These are phyloP conservation scores for Melanotus villosus DNA, from an alignment of 2,888 invertebrate species.

Conservation along the genomic window DNA sequence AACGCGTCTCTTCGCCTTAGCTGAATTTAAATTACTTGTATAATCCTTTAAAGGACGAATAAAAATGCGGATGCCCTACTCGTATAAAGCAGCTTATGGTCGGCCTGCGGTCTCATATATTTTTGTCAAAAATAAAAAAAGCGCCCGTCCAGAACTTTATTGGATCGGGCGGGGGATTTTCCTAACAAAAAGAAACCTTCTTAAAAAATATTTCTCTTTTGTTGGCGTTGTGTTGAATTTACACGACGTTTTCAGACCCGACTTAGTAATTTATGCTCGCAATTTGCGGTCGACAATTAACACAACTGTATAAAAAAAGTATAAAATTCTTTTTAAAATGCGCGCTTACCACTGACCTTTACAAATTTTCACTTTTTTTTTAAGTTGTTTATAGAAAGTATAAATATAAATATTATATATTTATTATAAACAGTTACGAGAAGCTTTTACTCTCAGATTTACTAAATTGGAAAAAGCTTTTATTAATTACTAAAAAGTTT, in stretches of 20 bases:
- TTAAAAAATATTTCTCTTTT: constrained; percentile 32
- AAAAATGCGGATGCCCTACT: constrained; percentile 57
- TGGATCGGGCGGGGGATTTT: constrained; percentile 32
- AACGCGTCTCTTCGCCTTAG: constrained; percentile 67
- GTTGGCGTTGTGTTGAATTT: constrained; percentile 27
- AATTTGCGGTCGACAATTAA: constrained; percentile 27
- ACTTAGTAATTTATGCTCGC: constrained; percentile 26
- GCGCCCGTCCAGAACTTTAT: constrained; percentile 29
- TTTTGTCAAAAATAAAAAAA: constrained; percentile 41
- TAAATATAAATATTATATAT: no score
- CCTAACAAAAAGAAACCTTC: constrained; percentile 29
- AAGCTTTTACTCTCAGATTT: no score
- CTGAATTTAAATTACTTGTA: constrained; percentile 68
- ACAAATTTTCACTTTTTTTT: no score
- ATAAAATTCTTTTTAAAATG: constrained; percentile 1
- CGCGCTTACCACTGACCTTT: no score
- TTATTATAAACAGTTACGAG: no score
- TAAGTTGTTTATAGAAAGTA: no score
- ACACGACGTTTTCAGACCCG: constrained; percentile 21
- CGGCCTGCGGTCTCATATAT: constrained; percentile 42
- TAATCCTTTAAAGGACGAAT: constrained; percentile 64
- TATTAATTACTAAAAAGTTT: no score
- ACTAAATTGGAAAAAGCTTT: no score
- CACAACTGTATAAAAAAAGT: constrained; percentile 13
- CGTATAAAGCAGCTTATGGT: constrained; percentile 54